phyloP scores from a whole-genome alignment of 2,113 vertebrate species.

The mouse (Mus musculus) region GRCm39 chr2:131658001-131658500 shows the following conservation, averaged over 20 bases:
- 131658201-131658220: not conserved
- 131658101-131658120: not conserved
- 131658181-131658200: not conserved
- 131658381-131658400: not conserved
- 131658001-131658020: fast-evolving
- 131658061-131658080: not conserved
- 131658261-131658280: not conserved
- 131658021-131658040: not conserved
- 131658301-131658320: too few relatives aligned
- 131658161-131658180: not conserved
- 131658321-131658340: not conserved
- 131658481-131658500: not conserved
- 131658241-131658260: too few relatives aligned
- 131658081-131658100: not conserved
- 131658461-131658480: not conserved
- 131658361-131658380: not conserved
- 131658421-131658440: not conserved
- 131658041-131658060: not conserved
- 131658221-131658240: not conserved
- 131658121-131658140: not conserved
- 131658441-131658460: not conserved
- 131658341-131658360: not conserved
- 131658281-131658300: not conserved
- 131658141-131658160: not conserved
- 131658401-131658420: not conserved